Base-by-base conservation (phyloP, 1,140 invertebrate species). In the Maconellicoccus hirsutus region DNA sequence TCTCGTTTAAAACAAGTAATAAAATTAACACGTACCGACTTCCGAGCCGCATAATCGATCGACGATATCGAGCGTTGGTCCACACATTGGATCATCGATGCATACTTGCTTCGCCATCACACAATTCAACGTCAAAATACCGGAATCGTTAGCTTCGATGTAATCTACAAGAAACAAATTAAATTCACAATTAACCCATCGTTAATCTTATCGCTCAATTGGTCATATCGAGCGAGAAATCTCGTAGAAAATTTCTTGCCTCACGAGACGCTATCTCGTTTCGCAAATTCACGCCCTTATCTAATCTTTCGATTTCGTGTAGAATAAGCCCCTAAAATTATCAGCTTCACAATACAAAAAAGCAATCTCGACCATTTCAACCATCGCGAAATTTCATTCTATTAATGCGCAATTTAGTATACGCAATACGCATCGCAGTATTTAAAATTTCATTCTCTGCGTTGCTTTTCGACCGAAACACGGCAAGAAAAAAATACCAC, bases 11-110 rank as follows among this genome's bases (percentile, higher is more conserved):
- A n/a, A n/a, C n/a, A n/a, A n/a, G n/a, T 33, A 12, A 33, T 33
- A 33, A 33, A 33, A 33, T 52, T 52, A 14, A 52, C n/a, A 66
- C 61, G 10, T 66, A 66, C 61, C 61, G 22, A 66, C 61, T 66
- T 66, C 61, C 14, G 61, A 66, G 3, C 61, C 61, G 19, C 61
- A 66, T 25, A 66, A 23, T 6, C 61, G 19, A 25, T 66, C 61
- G 10, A 66, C 61, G 25, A 66, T 66, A 26, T 66, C 61, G 8
- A 66, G 25, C 25, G 61, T 66, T 66, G 61, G 61, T 66, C 61
- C 61, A 66, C 61, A 66, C 61, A 66, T 66, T 25, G 61, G 61
- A 26, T 66, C 61, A 26, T 66, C 61, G 61, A 66, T 66, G 61
- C 61, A 66, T 2, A 66, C 61, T 66, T 66, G 61, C 16, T 66